Base-by-base conservation (phyloP, 2,113 vertebrate genomes). In the Oceanodroma tethys region DNA sequence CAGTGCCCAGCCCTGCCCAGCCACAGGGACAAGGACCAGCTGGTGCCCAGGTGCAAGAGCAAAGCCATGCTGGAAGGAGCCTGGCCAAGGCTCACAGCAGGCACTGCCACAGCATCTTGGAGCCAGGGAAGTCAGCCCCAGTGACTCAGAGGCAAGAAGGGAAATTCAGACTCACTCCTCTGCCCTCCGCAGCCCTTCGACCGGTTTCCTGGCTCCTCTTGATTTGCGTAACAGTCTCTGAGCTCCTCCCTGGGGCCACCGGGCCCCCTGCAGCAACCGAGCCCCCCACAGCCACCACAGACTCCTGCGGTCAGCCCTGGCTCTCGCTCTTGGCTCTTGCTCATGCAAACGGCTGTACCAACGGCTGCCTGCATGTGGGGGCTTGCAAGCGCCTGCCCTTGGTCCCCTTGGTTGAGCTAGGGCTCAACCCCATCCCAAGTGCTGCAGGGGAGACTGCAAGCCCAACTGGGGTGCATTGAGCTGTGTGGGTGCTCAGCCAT, bases 221-320 rank as follows among this genome's bases (percentile, higher is more conserved):
- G 3, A 48, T 90, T 94, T 89, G 70, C 22, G 5, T 91, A 94
- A 95, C 55, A 65, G 48, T 15, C 84, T 25, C 60, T 0, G 0
- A 58, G 87, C 89, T 85, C 48, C 30, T 90, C 32, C n/a, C 45
- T 26, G 76, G 80, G 86, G 67, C 83, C 52, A 45, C 8, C 0
- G 4, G 76, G 45, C 52, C 86, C 85, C 40, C 32, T 4, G 13
- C 2, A 23, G 66, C 42, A 29, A 42, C 20, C 1, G 0, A 34
- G 8, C 4, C 16, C 56, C 25, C 53, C 3, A 1, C 1, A 0
- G 48, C 18, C 8, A 5, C 73, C 3, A 1, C 47, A 13, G 66
- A 29, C 71, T 92, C 38, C 86, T 91, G 76, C 2, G 18, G 84
- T 93, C 81, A 93, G 52, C 48, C 70, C 47, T 7, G 12, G 65